Evolutionary conservation across 2,888 invertebrate genomes (phyloP).

Genomic region (Chrysolina oricalcia): DNA sequence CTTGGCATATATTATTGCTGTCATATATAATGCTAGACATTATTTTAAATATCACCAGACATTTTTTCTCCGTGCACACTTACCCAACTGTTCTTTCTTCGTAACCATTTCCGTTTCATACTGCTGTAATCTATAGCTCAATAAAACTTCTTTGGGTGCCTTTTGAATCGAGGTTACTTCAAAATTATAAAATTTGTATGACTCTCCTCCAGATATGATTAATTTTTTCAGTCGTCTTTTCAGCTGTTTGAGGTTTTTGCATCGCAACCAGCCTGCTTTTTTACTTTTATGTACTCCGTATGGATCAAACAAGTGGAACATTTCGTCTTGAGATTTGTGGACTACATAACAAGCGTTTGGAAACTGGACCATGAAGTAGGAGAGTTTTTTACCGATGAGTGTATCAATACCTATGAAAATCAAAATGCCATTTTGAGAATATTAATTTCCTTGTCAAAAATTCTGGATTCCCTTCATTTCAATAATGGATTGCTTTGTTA

Average conservation of each 20-base stretch:
- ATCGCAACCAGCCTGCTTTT: conserved; percentile 73
- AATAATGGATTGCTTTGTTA: too few species aligned
- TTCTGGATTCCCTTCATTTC: too few species aligned
- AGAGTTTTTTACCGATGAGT: conserved; percentile 68
- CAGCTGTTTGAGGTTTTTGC: conserved; percentile 69
- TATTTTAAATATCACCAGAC: too few species aligned
- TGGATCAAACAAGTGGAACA: conserved; percentile 78
- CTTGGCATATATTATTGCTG: too few species aligned
- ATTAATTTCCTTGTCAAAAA: too few species aligned
- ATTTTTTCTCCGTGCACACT: not conserved
- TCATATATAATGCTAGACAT: too few species aligned
- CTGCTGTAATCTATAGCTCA: conserved; percentile 71
- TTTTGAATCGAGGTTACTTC: conserved; percentile 75
- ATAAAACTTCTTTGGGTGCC: conserved; percentile 73
- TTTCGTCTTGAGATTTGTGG: conserved; percentile 73
- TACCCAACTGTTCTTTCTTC: conserved; percentile 67
- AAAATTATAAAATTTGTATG: conserved; percentile 75
- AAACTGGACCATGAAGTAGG: conserved; percentile 77
- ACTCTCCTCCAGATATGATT: conserved; percentile 58
- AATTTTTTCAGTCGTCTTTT: conserved; percentile 48
- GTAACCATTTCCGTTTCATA: conserved; percentile 68
- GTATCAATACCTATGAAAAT: conserved; percentile 62
- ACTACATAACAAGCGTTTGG: conserved; percentile 75
- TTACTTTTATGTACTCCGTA: conserved; percentile 67
- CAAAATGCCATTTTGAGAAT: too few species aligned